phyloP scores from a whole-genome alignment of 1,140 invertebrate species.

The Drosophila neocordata region DNA sequence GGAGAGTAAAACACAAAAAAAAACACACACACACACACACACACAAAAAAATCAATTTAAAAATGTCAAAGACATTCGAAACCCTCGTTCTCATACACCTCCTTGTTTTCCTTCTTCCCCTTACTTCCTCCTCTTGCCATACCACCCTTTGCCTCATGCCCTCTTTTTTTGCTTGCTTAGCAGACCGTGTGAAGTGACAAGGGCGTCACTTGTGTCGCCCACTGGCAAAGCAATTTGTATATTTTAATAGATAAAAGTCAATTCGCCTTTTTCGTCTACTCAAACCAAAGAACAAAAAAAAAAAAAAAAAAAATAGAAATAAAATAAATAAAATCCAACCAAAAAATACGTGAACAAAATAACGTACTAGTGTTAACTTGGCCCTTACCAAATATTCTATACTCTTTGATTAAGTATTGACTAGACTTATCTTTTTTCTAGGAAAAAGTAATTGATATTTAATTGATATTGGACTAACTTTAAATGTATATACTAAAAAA shows the following conservation, averaged over 20 bases:
- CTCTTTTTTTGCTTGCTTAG: conserved; percentile 36
- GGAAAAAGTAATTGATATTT: too few relatives aligned
- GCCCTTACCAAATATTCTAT: not conserved
- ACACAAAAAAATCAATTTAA: conserved; percentile 69
- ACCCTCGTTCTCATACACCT: not conserved
- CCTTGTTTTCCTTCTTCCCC: not conserved
- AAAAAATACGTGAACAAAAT: conserved; percentile 33
- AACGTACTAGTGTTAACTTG: not conserved
- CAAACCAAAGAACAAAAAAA: conserved; percentile 31
- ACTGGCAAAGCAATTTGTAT: conserved; percentile 46
- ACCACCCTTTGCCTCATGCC: not conserved
- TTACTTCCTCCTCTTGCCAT: not conserved
- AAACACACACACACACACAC: not conserved
- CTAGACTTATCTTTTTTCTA: too few relatives aligned
- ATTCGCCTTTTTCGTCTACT: conserved; percentile 35
- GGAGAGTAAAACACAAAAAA: not conserved
- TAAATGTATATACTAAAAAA: too few relatives aligned
- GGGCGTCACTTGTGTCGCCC: conserved; percentile 52
- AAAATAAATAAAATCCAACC: conserved; percentile 20
- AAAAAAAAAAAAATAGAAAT: too few relatives aligned
- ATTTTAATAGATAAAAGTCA: conserved; percentile 72
- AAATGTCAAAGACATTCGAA: conserved; percentile 63
- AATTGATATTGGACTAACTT: too few relatives aligned
- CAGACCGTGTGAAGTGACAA: conserved; percentile 68
- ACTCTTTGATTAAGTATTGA: too few relatives aligned